Evolutionary conservation across 2,888 invertebrate species (phyloP).

Genomic region (Brachylomia viminalis): DNA sequence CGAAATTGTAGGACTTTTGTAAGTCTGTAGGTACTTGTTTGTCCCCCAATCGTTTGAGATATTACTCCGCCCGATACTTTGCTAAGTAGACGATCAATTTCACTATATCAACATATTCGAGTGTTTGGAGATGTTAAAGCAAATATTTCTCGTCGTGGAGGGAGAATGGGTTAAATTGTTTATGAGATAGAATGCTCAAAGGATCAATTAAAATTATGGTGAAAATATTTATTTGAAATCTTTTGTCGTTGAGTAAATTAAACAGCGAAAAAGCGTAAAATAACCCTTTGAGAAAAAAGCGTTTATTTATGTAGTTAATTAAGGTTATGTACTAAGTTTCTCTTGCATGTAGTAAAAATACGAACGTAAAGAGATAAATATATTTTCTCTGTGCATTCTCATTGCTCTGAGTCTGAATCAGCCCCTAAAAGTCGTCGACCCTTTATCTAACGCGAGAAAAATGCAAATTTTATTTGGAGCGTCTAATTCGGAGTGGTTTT

Average conservation of each 20-base stretch:
- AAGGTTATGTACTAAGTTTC: neutral
- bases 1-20: slow-evolving; percentile 14
- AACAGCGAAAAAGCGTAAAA: neutral
- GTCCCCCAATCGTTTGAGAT: slow-evolving; percentile 7
- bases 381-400: slow-evolving; percentile 54
- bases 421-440: slow-evolving; percentile 63
- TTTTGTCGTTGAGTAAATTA: neutral
- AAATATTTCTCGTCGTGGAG: slow-evolving; percentile 18
- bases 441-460: slow-evolving; percentile 67
- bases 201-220: neutral
- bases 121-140: slow-evolving; percentile 28
- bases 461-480: slow-evolving; percentile 71
- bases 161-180: neutral
- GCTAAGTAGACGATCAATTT: slow-evolving; percentile 42
- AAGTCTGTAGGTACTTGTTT: slow-evolving; percentile 12
- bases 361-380: slow-evolving; percentile 41
- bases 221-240: neutral
- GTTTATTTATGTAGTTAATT: neutral
- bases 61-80: slow-evolving; percentile 44
- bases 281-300: neutral
- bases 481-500: slow-evolving; percentile 68
- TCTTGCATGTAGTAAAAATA: neutral
- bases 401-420: slow-evolving; percentile 50
- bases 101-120: slow-evolving; percentile 40
- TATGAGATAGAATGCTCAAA: neutral